A percentile compares a stretch with the other conserved stretches of the same genome.
These are phyloP conservation scores for Rhadina sibilatrix DNA, from an alignment of 2,113 vertebrate species.

Conservation along the genomic window DNA sequence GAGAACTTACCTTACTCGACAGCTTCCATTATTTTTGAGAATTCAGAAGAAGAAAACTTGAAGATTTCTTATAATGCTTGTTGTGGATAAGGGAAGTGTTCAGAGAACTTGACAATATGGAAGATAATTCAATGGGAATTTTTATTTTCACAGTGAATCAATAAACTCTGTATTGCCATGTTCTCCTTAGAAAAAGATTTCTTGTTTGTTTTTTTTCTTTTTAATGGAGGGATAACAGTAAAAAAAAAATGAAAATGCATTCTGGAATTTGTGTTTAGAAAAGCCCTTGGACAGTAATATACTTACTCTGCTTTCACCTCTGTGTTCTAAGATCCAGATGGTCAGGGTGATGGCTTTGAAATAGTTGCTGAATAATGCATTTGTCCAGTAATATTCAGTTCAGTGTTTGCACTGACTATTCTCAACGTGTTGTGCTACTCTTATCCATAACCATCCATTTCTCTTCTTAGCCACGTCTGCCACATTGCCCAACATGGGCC, in stretches of 20 bases:
- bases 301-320: neutral
- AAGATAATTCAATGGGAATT: neutral
- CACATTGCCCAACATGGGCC: neutral
- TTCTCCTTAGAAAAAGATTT: neutral
- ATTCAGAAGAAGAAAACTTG: neutral
- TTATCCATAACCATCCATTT: neutral
- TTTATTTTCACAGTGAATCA: neutral
- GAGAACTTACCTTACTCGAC: neutral
- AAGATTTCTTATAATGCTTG: neutral
- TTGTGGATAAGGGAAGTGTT: neutral
- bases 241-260: neutral
- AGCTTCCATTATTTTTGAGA: neutral
- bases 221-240: neutral
- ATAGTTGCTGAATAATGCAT: conserved; percentile 47
- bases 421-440: neutral
- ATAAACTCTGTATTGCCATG: neutral
- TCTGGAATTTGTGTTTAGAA: neutral
- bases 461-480: neutral
- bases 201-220: neutral
- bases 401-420: neutral
- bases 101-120: neutral
- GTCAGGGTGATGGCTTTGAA: neutral
- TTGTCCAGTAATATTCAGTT: neutral
- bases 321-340: conserved; percentile 8
- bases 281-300: neutral